Percentiles rank a stretch among this genome's conserved stretches.
These are phyloP conservation scores for Leucophenga maculata DNA, from an alignment of 2,888 invertebrate genomes.

Conservation along the genomic window DNA sequence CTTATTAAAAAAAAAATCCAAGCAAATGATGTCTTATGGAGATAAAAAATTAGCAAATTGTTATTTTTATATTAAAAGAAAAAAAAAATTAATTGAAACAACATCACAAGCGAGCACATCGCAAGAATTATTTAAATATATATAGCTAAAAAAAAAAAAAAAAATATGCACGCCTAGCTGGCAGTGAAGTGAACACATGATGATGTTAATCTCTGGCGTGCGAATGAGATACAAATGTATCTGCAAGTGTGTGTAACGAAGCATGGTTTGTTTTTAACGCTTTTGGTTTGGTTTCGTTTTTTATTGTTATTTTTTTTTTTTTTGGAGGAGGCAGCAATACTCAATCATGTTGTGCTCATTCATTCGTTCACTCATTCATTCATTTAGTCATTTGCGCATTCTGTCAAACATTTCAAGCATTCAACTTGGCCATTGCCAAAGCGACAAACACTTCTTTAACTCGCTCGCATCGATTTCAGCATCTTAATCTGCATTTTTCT, in stretches of 20 bases:
- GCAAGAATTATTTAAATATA: constrained; percentile 33
- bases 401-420: no score
- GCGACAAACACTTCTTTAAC: neutral
- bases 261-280: constrained; percentile 28
- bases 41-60: constrained; percentile 57
- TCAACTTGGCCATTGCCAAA: constrained; percentile 11
- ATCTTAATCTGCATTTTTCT: constrained; percentile 23
- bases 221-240: constrained; percentile 33
- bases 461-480: constrained; percentile 1
- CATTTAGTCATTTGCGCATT: constrained; percentile 44
- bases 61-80: constrained; percentile 52
- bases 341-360: constrained; percentile 41
- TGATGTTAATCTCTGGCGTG: constrained; percentile 49
- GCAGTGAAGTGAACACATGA: constrained; percentile 31
- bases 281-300: constrained; percentile 15
- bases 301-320: constrained; percentile 14
- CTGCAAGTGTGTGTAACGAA: constrained; percentile 19
- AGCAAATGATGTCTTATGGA: constrained; percentile 17
- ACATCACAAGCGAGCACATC: constrained; percentile 30
- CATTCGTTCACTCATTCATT: constrained; percentile 51
- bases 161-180: constrained; percentile 24
- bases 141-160: constrained; percentile 38
- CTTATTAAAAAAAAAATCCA: constrained; percentile 5
- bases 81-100: constrained; percentile 52
- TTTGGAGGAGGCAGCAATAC: constrained; percentile 22